Evolutionary conservation across 2,113 vertebrate genomes (phyloP).

Genomic region (Leucopsar rothschildi): DNA sequence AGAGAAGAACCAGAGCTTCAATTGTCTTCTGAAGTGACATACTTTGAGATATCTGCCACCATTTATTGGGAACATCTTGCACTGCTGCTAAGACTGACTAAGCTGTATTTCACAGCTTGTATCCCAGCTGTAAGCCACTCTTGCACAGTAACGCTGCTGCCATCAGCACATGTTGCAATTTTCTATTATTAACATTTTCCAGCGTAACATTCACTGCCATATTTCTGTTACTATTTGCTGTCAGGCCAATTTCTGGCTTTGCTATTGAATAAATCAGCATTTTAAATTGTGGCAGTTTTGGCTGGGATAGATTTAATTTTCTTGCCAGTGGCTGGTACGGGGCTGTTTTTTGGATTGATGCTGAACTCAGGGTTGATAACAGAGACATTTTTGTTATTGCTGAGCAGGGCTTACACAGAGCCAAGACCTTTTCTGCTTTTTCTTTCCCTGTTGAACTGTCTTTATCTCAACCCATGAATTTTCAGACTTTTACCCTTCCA

Average conservation of each 20-base stretch:
- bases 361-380: not conserved
- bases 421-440: not conserved
- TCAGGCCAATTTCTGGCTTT: not conserved
- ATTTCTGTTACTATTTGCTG: not conserved
- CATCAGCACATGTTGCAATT: not conserved
- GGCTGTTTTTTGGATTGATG: not conserved
- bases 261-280: not conserved
- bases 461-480: not conserved
- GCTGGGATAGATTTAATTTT: not conserved
- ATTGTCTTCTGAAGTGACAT: too few relatives aligned
- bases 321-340: not conserved
- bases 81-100: too few relatives aligned
- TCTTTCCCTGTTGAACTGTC: not conserved
- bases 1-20: not conserved
- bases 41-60: not conserved
- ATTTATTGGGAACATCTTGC: not conserved
- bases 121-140: not conserved
- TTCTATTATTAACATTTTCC: not conserved
- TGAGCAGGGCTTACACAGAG: not conserved
- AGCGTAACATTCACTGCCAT: not conserved
- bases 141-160: fast-evolving
- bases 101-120: not conserved
- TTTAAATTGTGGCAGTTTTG: not conserved
- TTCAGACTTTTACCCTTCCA: not conserved
- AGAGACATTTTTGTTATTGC: not conserved